phyloP scores from a whole-genome alignment of 2,888 invertebrate species.

The Mimachlamys varia region DNA sequence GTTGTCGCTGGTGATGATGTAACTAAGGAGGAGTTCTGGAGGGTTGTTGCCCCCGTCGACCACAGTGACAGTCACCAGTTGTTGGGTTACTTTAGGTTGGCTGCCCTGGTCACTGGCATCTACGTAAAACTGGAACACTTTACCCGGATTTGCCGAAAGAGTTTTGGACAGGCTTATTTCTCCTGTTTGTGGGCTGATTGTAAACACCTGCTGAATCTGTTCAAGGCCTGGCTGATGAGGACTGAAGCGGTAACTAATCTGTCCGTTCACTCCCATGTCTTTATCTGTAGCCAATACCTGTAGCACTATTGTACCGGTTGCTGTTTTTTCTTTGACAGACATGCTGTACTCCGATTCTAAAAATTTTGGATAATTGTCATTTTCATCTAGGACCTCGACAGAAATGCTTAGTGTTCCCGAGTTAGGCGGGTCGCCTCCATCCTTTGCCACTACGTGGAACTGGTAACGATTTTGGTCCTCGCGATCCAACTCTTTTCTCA shows the following conservation, averaged over 20 bases:
- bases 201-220: slow-evolving; percentile 57
- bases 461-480: slow-evolving; percentile 63
- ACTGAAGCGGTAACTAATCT: slow-evolving; percentile 81
- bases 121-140: slow-evolving; percentile 57
- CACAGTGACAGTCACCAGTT: slow-evolving; percentile 81
- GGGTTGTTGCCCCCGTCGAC: slow-evolving; percentile 96
- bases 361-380: slow-evolving; percentile 65
- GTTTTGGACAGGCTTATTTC: slow-evolving; percentile 59
- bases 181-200: slow-evolving; percentile 58
- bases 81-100: slow-evolving; percentile 55
- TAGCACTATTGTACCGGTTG: slow-evolving; percentile 59
- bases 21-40: slow-evolving; percentile 84
- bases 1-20: slow-evolving; percentile 52
- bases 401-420: slow-evolving; percentile 59
- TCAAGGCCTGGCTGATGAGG: slow-evolving; percentile 53
- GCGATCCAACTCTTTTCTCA: slow-evolving; percentile 61
- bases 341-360: slow-evolving; percentile 56
- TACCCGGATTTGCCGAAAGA: slow-evolving; percentile 58
- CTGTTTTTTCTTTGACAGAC: slow-evolving; percentile 61
- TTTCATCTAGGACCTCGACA: slow-evolving; percentile 58
- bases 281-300: slow-evolving; percentile 90
- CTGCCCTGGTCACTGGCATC: slow-evolving; percentile 62
- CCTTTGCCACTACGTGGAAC: slow-evolving; percentile 63
- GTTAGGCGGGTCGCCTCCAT: slow-evolving; percentile 62
- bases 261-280: slow-evolving; percentile 91